A percentile compares a stretch with the other conserved stretches of the same genome.
phyloP scores from a whole-genome alignment of 2,113 vertebrate genomes.

The Epinephelus cyanopodus region DNA sequence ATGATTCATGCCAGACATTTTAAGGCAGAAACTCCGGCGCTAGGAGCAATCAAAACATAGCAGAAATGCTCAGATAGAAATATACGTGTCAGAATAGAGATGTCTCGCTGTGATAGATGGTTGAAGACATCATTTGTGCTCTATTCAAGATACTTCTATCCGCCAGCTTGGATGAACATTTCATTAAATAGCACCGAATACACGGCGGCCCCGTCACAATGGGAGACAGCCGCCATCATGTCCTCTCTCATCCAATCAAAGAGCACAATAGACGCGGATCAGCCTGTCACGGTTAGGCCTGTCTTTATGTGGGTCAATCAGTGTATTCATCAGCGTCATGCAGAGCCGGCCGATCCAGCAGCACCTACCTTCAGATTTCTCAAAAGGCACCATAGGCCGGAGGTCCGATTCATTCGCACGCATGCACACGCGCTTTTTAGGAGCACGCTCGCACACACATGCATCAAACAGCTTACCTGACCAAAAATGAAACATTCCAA shows the following conservation, averaged over 20 bases:
- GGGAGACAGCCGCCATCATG: conserved; percentile 60
- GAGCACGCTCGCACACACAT: conserved; percentile 31
- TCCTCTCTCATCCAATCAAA: conserved; percentile 76
- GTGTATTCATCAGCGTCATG: conserved; percentile 80
- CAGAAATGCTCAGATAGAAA: conserved; percentile 36
- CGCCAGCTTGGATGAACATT: conserved; percentile 40
- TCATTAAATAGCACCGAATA: conserved; percentile 52
- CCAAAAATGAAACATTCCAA: conserved; percentile 51
- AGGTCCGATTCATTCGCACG: conserved; percentile 41
- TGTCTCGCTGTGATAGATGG: conserved; percentile 36
- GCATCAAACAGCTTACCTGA: conserved; percentile 72
- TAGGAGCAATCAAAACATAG: conserved; percentile 45
- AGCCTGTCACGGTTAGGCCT: conserved; percentile 57
- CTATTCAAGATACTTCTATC: conserved; percentile 65
- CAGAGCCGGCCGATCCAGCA: conserved; percentile 59
- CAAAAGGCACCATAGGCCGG: conserved; percentile 43
- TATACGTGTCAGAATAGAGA: conserved; percentile 36
- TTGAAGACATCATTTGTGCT: conserved; percentile 42
- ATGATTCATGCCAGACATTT: conserved; percentile 71
- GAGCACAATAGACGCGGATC: conserved; percentile 69
- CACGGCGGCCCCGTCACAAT: conserved; percentile 46
- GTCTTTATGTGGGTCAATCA: conserved; percentile 77
- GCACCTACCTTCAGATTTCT: conserved; percentile 77
- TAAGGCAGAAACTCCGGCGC: conserved; percentile 45
- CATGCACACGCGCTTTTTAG: conserved; percentile 39